Evolutionary conservation across 1,140 invertebrate species (phyloP).

Genomic region (Drosophila insularis): DNA sequence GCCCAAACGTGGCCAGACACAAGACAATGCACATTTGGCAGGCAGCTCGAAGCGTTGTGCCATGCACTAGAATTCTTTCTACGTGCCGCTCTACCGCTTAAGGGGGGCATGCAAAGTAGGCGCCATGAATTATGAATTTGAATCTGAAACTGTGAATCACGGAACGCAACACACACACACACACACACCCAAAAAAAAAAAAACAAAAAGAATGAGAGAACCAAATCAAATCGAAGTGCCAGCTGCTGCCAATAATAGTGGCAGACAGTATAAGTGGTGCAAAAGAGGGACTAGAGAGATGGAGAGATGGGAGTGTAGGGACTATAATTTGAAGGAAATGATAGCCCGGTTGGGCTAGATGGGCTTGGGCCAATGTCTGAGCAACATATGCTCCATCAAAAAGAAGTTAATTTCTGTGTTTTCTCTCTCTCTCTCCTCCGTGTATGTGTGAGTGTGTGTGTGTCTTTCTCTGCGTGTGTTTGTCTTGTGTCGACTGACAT

Average conservation of each 20-base stretch:
- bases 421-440: conserved; percentile 27
- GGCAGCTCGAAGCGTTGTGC: conserved; percentile 17
- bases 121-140: conserved; percentile 68
- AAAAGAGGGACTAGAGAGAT: neutral
- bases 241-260: conserved; percentile 42
- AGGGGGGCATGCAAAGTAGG: conserved; percentile 61
- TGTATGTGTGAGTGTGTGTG: conserved; percentile 29
- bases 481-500: conserved; percentile 78
- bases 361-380: conserved; percentile 59
- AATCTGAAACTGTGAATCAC: conserved; percentile 37
- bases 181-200: neutral
- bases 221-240: conserved; percentile 38
- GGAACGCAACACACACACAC: neutral
- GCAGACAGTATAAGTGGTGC: neutral
- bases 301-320: conserved; percentile 13
- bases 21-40: conserved; percentile 64
- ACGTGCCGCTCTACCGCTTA: conserved; percentile 57
- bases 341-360: conserved; percentile 46
- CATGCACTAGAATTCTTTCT: conserved; percentile 34
- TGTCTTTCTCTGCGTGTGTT: conserved; percentile 55
- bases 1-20: conserved; percentile 67
- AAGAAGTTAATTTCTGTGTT: conserved; percentile 75
- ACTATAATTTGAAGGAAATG: conserved; percentile 65
- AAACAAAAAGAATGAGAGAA: conserved; percentile 26
- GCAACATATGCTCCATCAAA: conserved; percentile 78